A percentile compares a stretch with the other conserved stretches of the same genome.
phyloP scores from a whole-genome alignment of 2,113 vertebrate genomes.

The Pseudorasbora parva region DNA sequence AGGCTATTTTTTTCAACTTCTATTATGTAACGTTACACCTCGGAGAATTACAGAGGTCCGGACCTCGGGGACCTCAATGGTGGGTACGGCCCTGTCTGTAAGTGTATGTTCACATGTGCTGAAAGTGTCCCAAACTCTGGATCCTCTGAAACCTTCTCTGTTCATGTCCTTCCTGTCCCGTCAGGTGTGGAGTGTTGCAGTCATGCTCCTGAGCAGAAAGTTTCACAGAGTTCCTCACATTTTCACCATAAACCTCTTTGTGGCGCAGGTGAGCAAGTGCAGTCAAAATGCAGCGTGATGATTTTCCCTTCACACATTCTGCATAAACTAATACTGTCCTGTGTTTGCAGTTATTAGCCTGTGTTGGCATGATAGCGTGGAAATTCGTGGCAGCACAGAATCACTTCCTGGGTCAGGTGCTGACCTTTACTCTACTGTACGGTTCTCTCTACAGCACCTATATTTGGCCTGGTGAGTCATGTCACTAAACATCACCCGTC shows the following conservation, averaged over 20 bases:
- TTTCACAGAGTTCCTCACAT: constrained; percentile 88
- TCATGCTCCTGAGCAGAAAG: constrained; percentile 92
- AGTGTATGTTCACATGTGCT: background rate
- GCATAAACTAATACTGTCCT: background rate
- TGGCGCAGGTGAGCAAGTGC: constrained; percentile 85
- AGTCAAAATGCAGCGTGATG: background rate
- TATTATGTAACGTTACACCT: too few species aligned
- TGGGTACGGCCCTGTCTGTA: too few species aligned
- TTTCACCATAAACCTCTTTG: constrained; percentile 88
- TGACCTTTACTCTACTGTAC: constrained; percentile 88
- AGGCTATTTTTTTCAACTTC: too few species aligned
- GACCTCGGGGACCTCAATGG: too few species aligned
- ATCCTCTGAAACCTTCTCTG: background rate
- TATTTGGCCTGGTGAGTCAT: constrained; percentile 89
- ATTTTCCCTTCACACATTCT: background rate
- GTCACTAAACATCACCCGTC: background rate
- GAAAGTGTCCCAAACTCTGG: background rate
- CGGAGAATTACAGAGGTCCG: too few species aligned
- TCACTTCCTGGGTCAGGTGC: constrained; percentile 81
- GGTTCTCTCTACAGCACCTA: constrained; percentile 91
- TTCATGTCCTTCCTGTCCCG: constrained; percentile 54
- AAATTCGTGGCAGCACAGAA: constrained; percentile 83
- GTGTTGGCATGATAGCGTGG: constrained; percentile 92
- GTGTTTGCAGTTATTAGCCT: constrained; percentile 81
- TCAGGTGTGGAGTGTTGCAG: constrained; percentile 89